Evolutionary conservation across 1,140 invertebrate genomes (phyloP).

Genomic region (Drosophila punjabiensis): DNA sequence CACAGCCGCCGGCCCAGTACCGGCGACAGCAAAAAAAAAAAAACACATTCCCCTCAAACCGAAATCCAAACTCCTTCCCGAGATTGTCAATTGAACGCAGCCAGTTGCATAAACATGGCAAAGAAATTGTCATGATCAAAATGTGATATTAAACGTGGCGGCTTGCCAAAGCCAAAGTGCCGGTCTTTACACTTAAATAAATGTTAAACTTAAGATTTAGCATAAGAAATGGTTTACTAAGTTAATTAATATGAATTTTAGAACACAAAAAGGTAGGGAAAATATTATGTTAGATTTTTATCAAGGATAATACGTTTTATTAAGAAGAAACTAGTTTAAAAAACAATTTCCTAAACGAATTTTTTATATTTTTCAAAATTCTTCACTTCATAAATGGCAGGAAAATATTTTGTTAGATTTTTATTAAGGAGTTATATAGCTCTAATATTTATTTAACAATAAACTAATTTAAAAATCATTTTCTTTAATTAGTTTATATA

Average conservation of each 20-base stretch:
- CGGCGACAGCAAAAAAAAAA: constrained; percentile 33
- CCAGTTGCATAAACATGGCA: constrained; percentile 83
- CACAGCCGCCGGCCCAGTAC: constrained; percentile 59
- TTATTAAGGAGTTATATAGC: no score
- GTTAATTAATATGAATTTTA: neutral
- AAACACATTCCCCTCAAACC: neutral
- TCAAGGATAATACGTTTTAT: no score
- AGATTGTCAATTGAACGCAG: constrained; percentile 81
- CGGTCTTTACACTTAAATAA: constrained; percentile 40
- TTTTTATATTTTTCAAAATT: no score
- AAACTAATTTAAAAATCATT: no score
- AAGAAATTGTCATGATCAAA: constrained; percentile 83
- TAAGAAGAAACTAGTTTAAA: neutral
- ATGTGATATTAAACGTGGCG: constrained; percentile 82
- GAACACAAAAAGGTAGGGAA: neutral
- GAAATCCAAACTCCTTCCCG: constrained; percentile 29
- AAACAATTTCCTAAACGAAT: no score
- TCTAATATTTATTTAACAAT: no score
- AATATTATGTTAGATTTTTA: neutral
- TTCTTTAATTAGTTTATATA: neutral
- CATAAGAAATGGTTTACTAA: no score
- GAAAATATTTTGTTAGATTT: no score
- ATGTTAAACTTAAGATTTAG: neutral
- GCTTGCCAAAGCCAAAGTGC: constrained; percentile 41
- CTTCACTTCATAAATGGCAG: no score